Percentiles rank a stretch among this genome's conserved stretches.
phyloP scores from a whole-genome alignment of 2,113 vertebrate species.

The Pterocles orientalis region DNA sequence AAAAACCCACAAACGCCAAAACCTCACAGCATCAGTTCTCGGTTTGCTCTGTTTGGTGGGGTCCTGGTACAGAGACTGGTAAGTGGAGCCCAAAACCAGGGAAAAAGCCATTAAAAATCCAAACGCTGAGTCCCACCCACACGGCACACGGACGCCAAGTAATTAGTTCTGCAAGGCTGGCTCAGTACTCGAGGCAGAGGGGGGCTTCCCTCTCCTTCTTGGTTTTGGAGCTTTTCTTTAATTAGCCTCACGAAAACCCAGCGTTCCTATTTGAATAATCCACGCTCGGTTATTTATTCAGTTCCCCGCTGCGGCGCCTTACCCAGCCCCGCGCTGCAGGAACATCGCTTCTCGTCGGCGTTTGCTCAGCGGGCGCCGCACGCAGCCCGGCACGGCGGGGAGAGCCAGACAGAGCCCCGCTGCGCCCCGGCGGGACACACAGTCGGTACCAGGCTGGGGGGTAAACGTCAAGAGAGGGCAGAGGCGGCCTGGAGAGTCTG shows the following conservation, averaged over 20 bases:
- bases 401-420: neutral
- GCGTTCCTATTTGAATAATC: conserved; percentile 66
- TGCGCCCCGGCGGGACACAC: neutral
- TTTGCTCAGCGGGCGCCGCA: neutral
- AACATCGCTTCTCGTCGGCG: conserved; percentile 11
- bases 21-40: neutral
- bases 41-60: neutral
- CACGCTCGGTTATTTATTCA: conserved; percentile 69
- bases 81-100: conserved; percentile 30
- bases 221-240: conserved; percentile 60
- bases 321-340: conserved; percentile 37
- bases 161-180: conserved; percentile 67
- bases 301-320: conserved; percentile 56
- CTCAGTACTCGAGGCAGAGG: conserved; percentile 28
- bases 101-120: conserved; percentile 45
- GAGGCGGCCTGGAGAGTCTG: neutral
- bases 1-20: neutral
- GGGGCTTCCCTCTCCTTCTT: conserved; percentile 5
- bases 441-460: neutral
- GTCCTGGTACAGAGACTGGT: neutral
- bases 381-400: conserved; percentile 6
- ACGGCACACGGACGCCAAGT: conserved; percentile 30
- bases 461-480: neutral
- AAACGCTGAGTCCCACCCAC: conserved; percentile 40
- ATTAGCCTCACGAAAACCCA: conserved; percentile 68